Base-by-base conservation (phyloP, 2,888 invertebrate genomes). In the Ethmia dodecea region DNA sequence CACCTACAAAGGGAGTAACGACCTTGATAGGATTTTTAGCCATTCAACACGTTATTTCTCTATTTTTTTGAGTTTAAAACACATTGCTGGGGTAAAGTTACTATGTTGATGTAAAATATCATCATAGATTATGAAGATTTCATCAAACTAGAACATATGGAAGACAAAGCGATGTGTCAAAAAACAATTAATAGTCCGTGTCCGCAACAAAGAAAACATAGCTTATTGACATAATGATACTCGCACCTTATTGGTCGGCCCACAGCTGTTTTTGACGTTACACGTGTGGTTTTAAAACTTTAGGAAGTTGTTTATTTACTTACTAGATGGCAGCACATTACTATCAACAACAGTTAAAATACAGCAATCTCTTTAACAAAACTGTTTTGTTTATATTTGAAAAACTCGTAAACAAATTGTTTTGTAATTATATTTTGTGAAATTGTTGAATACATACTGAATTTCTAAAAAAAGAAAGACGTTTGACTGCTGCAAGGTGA, bases 211-310 rank as follows among this genome's bases (percentile, higher is more conserved):
- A 59, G 60, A 58, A 62, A 66, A 68, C 62, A 49, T 42, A 42
- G 45, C 47, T 49, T 75, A 75, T 75, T 77, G 72, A 73, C 69
- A 72, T 57, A 45, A 38, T 43, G 36, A 44, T 30, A 47, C 35
- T 33, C 13, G 31, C 36, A 45, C 53, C 45, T 70, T 68, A 84
- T 84, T 84, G 83, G 86, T 44, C 46, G 36, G 35, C 34, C 43
- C 57, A 72, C 86, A 86, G 86, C 86, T 86, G 86, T 78, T 86
- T 83, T 81, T 83, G 81, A 84, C 79, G 67, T 13, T 15, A 15
- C 10, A 33, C 30, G 53, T 47, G 33, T 45, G 31, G 34, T 33
- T n/a, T n/a, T n/a, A 25, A 32, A 42, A 33, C 25, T 42, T 38
- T 35, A 10, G 6, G 27, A 22, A 11, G 22, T 26, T 38, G 3